Evolutionary conservation across 2,888 invertebrate genomes (phyloP), one percentile per base, ranked within the genome.

Genomic region (Crepidodera aurea): DNA sequence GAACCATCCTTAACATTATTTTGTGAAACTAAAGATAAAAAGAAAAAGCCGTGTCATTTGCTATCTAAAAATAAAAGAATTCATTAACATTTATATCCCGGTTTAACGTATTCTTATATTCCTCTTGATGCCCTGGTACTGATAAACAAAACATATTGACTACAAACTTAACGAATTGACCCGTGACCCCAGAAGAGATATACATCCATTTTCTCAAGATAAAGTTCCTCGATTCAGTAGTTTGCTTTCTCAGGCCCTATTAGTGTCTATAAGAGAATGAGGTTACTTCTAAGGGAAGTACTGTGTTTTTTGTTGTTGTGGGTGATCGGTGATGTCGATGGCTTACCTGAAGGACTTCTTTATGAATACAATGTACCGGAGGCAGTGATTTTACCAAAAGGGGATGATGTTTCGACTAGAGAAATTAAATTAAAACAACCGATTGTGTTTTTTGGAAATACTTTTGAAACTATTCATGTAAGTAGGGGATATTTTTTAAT

Each of bases 381-480:
- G 64, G 89, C 89, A 75, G 78, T 81, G 48, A 75, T 79, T 32
- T 78, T 91, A 55, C 84, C 85, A 10, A 78, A 75, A 48, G 84
- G 84, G 0, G 85, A 87, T 69, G 90, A 90, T 67, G 81, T 86
- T 12, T 84, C 89, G n/a, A 87, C 90, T 8, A 84, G 84, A 0
- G 90, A 91, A 77, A 81, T 89, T 4, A 75, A 77, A 1, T 84
- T 94, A 1, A 84, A 83, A 73, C 88, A 89, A 32, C 93, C 95
- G 1, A 85, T 96, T 57, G 83, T 86, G 51, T 94, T 94, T 82
- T 96, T 89, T 79, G 91, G 90, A 70, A 88, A 88, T 69, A 82
- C 83, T 65, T 94, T 92, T 79, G 86, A 88, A 58, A 85, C 87
- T 29, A 84, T 96, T 74, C 95, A 86, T 81, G 96, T 96, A 83